Percentiles rank a stretch among this genome's conserved stretches.
Evolutionary conservation across 1,140 invertebrate genomes (phyloP).

Genomic region (Panulirus ornatus): DNA sequence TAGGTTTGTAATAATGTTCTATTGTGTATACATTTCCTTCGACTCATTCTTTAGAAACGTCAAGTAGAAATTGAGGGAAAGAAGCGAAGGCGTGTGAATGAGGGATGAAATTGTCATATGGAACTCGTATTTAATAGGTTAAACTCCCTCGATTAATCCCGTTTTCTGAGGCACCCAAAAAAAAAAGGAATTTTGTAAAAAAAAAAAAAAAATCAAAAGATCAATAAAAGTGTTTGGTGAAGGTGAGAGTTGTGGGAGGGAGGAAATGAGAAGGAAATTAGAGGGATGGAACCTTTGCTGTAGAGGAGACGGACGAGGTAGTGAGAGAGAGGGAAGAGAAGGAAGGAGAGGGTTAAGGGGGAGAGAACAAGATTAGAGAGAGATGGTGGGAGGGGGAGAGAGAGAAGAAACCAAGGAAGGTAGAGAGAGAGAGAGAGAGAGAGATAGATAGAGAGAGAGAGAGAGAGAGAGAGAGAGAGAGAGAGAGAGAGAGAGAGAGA

Average conservation of each 20-base stretch:
- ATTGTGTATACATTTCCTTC: too few species aligned
- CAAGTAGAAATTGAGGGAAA: too few species aligned
- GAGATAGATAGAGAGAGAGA: background rate
- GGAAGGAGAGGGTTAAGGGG: too few species aligned
- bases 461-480: conserved; percentile 17
- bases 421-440: background rate
- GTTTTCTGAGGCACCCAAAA: too few species aligned
- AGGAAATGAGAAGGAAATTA: background rate
- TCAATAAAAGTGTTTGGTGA: background rate
- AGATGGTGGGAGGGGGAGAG: background rate
- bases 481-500: conserved; percentile 17
- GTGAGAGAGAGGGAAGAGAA: background rate
- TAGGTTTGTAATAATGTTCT: too few species aligned
- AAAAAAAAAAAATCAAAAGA: background rate
- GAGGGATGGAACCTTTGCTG: too few species aligned
- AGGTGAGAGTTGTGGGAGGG: background rate
- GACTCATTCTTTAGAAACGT: too few species aligned
- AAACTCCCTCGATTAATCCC: too few species aligned
- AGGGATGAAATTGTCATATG: background rate
- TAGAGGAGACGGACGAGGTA: background rate
- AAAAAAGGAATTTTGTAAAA: background rate
- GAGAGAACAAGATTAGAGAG: background rate
- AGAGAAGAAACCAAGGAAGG: background rate
- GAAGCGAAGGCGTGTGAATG: background rate
- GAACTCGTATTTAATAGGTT: too few species aligned